phyloP scores from a whole-genome alignment of 2,797 vertebrate genomes.

The Parotocinclus haroldoi region DNA sequence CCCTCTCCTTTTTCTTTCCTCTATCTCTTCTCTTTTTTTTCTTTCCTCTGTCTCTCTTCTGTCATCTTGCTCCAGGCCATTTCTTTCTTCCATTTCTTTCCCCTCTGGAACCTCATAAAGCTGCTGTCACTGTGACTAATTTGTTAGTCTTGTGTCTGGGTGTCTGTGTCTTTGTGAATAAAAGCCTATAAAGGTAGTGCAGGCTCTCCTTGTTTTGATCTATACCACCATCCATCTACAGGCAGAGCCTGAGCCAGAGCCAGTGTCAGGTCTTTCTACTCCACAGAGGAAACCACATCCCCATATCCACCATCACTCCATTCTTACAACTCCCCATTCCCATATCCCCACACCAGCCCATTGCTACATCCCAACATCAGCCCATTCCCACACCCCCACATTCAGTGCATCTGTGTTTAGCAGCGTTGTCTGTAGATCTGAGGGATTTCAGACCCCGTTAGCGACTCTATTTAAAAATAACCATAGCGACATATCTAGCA shows the following conservation, averaged over 20 bases:
- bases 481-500: too few relatives aligned
- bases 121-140: constrained; percentile 74
- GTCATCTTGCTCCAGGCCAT: neutral
- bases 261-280: constrained; percentile 66
- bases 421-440: too few relatives aligned
- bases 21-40: constrained; percentile 1
- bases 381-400: too few relatives aligned
- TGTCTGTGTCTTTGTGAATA: constrained; percentile 56
- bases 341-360: too few relatives aligned
- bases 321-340: constrained; percentile 3
- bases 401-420: too few relatives aligned
- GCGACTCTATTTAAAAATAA: too few relatives aligned
- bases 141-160: constrained; percentile 73
- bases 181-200: constrained; percentile 70
- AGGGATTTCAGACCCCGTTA: too few relatives aligned
- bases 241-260: constrained; percentile 56
- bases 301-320: constrained; percentile 58
- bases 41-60: neutral
- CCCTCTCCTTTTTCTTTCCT: constrained; percentile 35
- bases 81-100: constrained; percentile 6
- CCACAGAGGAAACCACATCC: constrained; percentile 62
- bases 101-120: constrained; percentile 68
- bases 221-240: constrained; percentile 64
- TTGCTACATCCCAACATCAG: too few relatives aligned
- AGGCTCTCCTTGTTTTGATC: constrained; percentile 60